These are phyloP conservation scores for Natrix natrix DNA, from an alignment of 2,797 vertebrate genomes.

Conservation along the genomic window DNA sequence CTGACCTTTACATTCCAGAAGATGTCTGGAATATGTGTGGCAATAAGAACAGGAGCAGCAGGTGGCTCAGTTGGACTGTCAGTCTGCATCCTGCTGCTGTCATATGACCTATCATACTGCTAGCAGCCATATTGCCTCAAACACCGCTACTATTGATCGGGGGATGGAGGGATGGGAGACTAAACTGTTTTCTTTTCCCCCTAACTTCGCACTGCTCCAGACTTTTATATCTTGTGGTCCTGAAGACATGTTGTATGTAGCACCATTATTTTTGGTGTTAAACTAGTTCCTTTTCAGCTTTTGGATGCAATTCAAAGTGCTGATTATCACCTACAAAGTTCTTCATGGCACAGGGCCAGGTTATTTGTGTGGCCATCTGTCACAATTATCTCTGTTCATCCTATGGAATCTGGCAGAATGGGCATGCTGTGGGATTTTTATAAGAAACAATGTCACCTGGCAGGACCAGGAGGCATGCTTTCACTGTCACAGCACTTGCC, in stretches of 20 bases:
- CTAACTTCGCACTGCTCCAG: background rate
- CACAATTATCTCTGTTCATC: background rate
- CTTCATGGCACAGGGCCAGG: background rate
- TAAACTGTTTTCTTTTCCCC: background rate
- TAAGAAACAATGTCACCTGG: background rate
- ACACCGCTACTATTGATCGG: background rate
- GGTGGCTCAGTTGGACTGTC: background rate
- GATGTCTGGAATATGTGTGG: background rate
- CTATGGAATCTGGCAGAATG: background rate
- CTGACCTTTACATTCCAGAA: background rate
- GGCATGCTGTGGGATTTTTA: background rate
- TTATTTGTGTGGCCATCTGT: background rate
- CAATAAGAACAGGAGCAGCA: background rate
- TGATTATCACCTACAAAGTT: background rate
- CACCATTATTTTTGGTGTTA: background rate
- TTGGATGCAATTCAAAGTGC: background rate
- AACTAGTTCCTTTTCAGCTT: background rate
- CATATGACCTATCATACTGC: background rate
- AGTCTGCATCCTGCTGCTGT: background rate
- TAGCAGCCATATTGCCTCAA: background rate
- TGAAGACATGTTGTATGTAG: background rate
- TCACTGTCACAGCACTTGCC: background rate
- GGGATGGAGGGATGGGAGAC: background rate
- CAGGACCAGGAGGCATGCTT: background rate
- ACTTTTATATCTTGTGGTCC: background rate